Percentiles rank a stretch among this genome's conserved stretches.
phyloP scores from a whole-genome alignment of 2,113 vertebrate species.

The Pomatorhinus ruficollis region DNA sequence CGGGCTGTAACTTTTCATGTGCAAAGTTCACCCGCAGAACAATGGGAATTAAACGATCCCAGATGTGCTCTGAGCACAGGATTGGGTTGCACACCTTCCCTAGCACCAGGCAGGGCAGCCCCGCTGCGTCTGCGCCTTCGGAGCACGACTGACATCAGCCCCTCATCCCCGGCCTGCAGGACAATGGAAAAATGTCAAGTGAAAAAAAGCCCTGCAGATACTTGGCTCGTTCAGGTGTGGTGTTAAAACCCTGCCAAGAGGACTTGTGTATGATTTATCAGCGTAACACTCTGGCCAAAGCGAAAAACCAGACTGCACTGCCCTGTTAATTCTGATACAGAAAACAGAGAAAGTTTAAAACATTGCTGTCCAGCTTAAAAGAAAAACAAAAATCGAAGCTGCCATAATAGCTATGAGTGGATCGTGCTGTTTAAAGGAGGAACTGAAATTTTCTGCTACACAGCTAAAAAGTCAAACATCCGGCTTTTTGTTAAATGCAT shows the following conservation, averaged over 20 bases:
- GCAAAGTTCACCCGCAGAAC: conserved; percentile 28
- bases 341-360: conserved; percentile 60
- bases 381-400: background rate
- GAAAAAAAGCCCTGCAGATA: conserved; percentile 44
- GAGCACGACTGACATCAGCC: background rate
- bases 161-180: background rate
- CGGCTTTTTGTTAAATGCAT: background rate
- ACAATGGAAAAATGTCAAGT: conserved; percentile 32
- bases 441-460: background rate
- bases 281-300: background rate
- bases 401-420: background rate
- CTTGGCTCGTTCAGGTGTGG: conserved; percentile 2
- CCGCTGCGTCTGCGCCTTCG: background rate
- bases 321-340: conserved; percentile 38
- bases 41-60: conserved; percentile 36
- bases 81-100: conserved; percentile 29
- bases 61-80: conserved; percentile 50
- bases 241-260: conserved; percentile 33
- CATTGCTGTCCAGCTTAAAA: background rate
- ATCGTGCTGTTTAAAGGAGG: background rate
- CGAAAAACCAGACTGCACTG: conserved; percentile 44
- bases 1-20: background rate
- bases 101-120: background rate
- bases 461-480: background rate
- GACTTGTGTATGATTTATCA: conserved; percentile 43